Evolutionary conservation across 1,140 invertebrate genomes (phyloP).

Genomic region (Agrilus planipennis): DNA sequence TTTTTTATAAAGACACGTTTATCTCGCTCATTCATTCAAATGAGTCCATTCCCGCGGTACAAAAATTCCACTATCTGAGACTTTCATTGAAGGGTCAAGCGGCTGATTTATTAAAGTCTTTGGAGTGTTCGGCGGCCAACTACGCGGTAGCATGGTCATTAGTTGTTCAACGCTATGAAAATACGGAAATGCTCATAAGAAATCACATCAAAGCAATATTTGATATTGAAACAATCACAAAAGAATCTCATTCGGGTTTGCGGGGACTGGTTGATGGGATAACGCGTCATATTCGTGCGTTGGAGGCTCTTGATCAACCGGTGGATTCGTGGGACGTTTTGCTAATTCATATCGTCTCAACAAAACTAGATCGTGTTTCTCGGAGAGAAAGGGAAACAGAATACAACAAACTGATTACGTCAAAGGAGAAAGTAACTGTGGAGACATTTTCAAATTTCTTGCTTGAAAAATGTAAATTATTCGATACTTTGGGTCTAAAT

Average conservation of each 20-base stretch:
- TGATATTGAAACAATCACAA: conserved; percentile 6
- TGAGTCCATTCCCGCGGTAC: conserved; percentile 11
- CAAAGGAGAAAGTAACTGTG: too few species aligned
- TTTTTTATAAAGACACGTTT: conserved; percentile 17
- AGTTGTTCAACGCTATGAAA: conserved; percentile 8
- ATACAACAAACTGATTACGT: too few species aligned
- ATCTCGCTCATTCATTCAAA: conserved; percentile 18
- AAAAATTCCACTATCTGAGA: conserved; percentile 25
- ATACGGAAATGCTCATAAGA: conserved; percentile 8
- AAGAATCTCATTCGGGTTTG: conserved; percentile 5
- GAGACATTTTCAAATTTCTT: too few species aligned
- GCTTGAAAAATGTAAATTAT: too few species aligned
- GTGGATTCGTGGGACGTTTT: conserved; percentile 13
- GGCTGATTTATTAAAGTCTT: conserved; percentile 14
- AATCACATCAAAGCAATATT: conserved; percentile 11
- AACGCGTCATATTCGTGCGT: conserved; percentile 10
- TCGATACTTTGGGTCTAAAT: too few species aligned
- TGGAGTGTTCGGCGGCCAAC: conserved; percentile 9
- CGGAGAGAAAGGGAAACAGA: conserved; percentile 12
- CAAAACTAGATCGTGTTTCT: conserved; percentile 7
- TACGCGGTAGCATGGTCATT: conserved; percentile 8
- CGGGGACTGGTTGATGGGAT: conserved; percentile 11
- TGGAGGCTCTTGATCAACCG: conserved; percentile 12
- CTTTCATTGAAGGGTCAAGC: conserved; percentile 16
- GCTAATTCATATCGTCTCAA: conserved; percentile 11